Percentiles rank a stretch among this genome's conserved stretches.
phyloP scores from a whole-genome alignment of 2,888 invertebrate genomes.

The Acrocyrtus sp. region DNA sequence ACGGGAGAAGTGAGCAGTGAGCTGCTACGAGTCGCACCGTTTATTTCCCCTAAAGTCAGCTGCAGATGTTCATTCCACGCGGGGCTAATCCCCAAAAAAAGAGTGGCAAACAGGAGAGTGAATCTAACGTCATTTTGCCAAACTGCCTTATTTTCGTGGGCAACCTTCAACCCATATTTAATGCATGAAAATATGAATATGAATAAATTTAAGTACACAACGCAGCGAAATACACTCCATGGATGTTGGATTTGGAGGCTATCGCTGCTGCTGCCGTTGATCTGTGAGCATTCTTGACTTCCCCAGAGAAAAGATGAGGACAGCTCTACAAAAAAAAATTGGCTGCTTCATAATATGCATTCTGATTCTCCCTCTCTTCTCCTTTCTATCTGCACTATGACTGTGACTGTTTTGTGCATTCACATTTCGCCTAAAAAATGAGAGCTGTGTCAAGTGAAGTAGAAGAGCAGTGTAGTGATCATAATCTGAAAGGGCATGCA shows the following conservation, averaged over 20 bases:
- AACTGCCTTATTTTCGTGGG: neutral
- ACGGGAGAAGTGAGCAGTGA: too few species aligned
- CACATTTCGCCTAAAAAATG: neutral
- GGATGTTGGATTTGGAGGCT: too few species aligned
- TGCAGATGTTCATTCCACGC: too few species aligned
- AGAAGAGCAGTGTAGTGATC: conserved; percentile 13
- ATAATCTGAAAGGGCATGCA: conserved; percentile 26
- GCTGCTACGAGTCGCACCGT: too few species aligned
- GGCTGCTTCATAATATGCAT: neutral
- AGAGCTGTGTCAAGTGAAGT: conserved; percentile 7
- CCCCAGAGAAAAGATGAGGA: neutral
- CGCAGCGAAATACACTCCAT: too few species aligned
- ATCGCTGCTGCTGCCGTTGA: too few species aligned
- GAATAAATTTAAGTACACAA: neutral
- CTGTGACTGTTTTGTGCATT: neutral
- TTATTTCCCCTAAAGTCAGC: too few species aligned
- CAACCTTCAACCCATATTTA: neutral
- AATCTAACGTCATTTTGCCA: neutral
- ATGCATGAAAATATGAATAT: neutral
- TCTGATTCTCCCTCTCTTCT: too few species aligned
- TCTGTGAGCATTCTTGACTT: too few species aligned
- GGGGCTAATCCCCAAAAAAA: neutral
- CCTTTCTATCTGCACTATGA: too few species aligned
- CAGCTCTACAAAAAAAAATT: too few species aligned
- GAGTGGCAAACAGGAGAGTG: neutral